Conservation (phyloP, 2,888 invertebrate genomes). For the Drosophila limbata region DNA sequence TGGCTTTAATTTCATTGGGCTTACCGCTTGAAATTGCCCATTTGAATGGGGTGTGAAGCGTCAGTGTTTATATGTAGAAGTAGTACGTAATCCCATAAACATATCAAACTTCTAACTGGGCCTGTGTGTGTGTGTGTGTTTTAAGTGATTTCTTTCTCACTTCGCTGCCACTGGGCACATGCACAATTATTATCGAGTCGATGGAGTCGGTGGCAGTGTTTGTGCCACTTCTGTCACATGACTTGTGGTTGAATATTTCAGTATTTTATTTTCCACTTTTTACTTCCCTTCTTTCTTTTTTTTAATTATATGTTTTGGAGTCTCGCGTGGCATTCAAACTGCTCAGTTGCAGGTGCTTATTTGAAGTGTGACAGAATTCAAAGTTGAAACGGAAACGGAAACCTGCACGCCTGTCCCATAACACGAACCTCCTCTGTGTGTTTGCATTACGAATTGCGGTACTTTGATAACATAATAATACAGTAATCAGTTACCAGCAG, state of each 20-base stretch:
- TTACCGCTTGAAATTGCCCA: slow-evolving; percentile 36
- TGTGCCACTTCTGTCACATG: slow-evolving; percentile 78
- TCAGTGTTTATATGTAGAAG: slow-evolving; percentile 40
- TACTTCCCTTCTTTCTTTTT: slow-evolving; percentile 1
- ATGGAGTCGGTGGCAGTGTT: slow-evolving; percentile 17
- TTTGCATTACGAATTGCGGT: slow-evolving; percentile 30
- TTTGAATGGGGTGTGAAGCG: slow-evolving; percentile 61
- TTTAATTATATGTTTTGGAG: slow-evolving; percentile 65
- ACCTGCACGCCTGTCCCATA: slow-evolving; percentile 68
- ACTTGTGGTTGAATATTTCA: slow-evolving; percentile 61
- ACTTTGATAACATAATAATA: slow-evolving; percentile 39
- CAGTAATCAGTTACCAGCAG: slow-evolving; percentile 28
- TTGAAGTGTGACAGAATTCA: slow-evolving; percentile 78
- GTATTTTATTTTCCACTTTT: slow-evolving; percentile 14
- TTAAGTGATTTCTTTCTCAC: slow-evolving; percentile 77
- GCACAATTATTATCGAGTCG: slow-evolving; percentile 63
- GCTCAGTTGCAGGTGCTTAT: slow-evolving; percentile 58
- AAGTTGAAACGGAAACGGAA: slow-evolving; percentile 75
- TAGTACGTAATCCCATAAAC: slow-evolving; percentile 41
- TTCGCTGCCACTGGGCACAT: slow-evolving; percentile 66
- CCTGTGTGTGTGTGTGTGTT: slow-evolving; percentile 28
- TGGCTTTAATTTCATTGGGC: slow-evolving; percentile 55
- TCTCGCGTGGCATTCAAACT: slow-evolving; percentile 66
- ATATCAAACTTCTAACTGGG: slow-evolving; percentile 19
- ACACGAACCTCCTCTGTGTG: slow-evolving; percentile 41